Conservation (phyloP, 2,113 vertebrate genomes). For the Zosterops japonicus region DNA sequence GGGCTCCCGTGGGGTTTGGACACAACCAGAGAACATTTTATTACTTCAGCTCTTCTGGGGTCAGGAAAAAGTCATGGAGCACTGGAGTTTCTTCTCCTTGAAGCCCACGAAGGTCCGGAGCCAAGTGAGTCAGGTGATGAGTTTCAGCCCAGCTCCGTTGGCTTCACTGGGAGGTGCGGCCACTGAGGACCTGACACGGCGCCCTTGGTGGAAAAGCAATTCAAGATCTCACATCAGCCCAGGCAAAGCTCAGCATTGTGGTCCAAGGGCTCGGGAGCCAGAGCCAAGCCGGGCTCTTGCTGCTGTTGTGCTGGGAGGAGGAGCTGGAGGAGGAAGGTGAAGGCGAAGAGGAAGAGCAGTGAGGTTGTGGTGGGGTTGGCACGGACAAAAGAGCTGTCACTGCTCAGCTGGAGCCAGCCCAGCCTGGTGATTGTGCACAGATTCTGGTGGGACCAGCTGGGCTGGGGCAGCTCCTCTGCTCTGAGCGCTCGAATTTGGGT, state of each 20-base stretch:
- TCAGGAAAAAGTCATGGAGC: constrained; percentile 47
- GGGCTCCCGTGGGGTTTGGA: not conserved
- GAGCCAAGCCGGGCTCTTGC: not conserved
- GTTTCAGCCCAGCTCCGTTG: not conserved
- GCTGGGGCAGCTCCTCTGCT: not conserved
- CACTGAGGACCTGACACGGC: not conserved
- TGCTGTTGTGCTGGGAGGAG: not conserved
- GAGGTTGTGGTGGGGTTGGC: not conserved
- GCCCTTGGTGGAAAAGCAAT: not conserved
- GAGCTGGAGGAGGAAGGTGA: not conserved
- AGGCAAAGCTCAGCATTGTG: not conserved
- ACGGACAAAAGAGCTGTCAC: fast-evolving
- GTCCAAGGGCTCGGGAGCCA: not conserved
- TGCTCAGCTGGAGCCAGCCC: not conserved
- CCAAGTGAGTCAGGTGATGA: constrained; percentile 39
- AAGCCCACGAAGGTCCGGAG: not conserved
- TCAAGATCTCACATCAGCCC: not conserved
- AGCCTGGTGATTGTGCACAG: not conserved
- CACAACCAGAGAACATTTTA: constrained; percentile 7
- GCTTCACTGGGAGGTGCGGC: not conserved
- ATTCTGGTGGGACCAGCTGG: not conserved
- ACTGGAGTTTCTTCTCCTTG: not conserved
- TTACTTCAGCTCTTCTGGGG: constrained; percentile 40
- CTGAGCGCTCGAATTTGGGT: no score
- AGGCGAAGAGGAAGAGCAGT: not conserved